These are phyloP conservation scores for Pseudomugil tenellus DNA, from an alignment of 2,797 vertebrate species.

Conservation along the genomic window DNA sequence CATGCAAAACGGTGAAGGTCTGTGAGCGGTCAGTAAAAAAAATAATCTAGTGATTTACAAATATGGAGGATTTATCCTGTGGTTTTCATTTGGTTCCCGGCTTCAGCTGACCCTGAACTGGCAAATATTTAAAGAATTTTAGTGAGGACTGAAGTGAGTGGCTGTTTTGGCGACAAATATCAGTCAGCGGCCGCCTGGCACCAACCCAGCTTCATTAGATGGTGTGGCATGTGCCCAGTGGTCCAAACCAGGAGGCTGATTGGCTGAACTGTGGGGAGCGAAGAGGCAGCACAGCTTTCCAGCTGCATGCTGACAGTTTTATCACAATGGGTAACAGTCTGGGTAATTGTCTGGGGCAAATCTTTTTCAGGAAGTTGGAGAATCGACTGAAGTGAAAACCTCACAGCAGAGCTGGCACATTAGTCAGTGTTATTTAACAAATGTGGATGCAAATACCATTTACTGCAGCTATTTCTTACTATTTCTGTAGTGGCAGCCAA, in stretches of 20 bases:
- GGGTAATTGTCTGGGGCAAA: conserved; percentile 29
- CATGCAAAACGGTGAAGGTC: conserved; percentile 11
- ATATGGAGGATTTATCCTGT: conserved; percentile 4
- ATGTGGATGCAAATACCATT: not conserved
- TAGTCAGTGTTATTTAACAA: not conserved
- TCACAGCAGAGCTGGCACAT: not conserved
- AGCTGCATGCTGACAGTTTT: conserved; percentile 51
- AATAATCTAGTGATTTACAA: not conserved
- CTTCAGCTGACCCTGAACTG: conserved; percentile 19
- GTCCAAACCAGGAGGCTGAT: conserved; percentile 1
- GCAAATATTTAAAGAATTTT: conserved; percentile 30
- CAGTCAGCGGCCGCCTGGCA: not conserved
- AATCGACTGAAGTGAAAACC: not conserved
- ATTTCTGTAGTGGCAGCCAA: no score
- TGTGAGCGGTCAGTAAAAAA: not conserved
- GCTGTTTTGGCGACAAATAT: conserved; percentile 38
- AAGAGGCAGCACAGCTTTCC: conserved; percentile 51
- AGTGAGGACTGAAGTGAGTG: conserved; percentile 7
- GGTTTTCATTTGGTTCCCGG: not conserved
- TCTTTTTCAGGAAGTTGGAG: conserved; percentile 15
- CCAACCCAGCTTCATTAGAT: conserved; percentile 27
- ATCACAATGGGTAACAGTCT: conserved; percentile 44
- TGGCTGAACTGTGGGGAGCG: conserved; percentile 35
- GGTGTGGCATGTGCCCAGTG: conserved; percentile 42
- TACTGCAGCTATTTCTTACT: not conserved